A percentile compares a stretch with the other conserved stretches of the same genome.
These are phyloP conservation scores for Cremastinae sp. DNA, from an alignment of 2,888 invertebrate genomes.

Conservation along the genomic window DNA sequence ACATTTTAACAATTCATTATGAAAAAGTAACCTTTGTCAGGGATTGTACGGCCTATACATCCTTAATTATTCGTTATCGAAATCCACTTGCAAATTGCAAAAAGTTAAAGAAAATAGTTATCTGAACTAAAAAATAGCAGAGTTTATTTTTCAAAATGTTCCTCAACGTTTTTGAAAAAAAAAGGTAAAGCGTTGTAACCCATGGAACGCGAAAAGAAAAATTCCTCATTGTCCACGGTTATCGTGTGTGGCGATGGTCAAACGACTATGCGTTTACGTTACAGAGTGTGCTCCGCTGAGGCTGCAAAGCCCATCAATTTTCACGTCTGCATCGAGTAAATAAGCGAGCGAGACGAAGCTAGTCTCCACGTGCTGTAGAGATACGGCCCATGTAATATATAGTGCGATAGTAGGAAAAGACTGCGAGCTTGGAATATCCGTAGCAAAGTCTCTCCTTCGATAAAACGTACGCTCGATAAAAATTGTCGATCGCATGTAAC, in stretches of 20 bases:
- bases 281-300: conserved; percentile 37
- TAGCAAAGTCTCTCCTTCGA: conserved; percentile 26
- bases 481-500: conserved; percentile 36
- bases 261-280: conserved; percentile 16
- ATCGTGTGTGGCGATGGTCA: conserved; percentile 25
- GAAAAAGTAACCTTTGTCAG: too few species aligned
- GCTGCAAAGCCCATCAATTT: conserved; percentile 46
- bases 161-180: too few species aligned
- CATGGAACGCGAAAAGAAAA: too few species aligned
- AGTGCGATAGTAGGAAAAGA: neutral
- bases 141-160: too few species aligned
- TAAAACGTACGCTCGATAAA: conserved; percentile 32
- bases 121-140: too few species aligned
- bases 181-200: too few species aligned
- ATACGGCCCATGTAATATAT: conserved; percentile 4
- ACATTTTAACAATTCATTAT: too few species aligned
- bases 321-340: conserved; percentile 41
- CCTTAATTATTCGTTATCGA: too few species aligned
- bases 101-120: too few species aligned
- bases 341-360: conserved; percentile 24
- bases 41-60: too few species aligned
- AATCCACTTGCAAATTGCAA: too few species aligned
- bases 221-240: neutral
- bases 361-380: conserved; percentile 3
- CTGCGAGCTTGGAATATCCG: conserved; percentile 22